A percentile compares a stretch with the other conserved stretches of the same genome.
Conservation (phyloP, 2,113 vertebrate genomes). For the Ctenomys sociabilis region DNA sequence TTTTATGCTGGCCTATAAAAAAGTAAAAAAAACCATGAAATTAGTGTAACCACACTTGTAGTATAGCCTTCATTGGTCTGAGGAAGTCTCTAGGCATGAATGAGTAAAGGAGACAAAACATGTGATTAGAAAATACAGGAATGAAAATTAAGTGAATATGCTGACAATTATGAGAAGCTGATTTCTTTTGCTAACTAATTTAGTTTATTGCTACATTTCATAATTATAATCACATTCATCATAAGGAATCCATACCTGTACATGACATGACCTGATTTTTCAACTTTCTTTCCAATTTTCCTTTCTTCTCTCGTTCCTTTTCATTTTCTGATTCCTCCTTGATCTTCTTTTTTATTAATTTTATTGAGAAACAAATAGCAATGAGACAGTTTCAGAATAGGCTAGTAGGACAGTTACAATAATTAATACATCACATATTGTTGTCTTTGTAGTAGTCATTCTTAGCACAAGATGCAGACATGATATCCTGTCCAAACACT, state of each 20-base stretch:
- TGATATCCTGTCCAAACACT: too few relatives aligned
- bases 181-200: conserved; percentile 1
- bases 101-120: neutral
- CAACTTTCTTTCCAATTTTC: neutral
- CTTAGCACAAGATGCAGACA: too few relatives aligned
- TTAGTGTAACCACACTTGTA: neutral
- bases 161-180: neutral
- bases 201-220: neutral
- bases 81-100: neutral
- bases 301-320: neutral
- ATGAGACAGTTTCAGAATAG: too few relatives aligned
- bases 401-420: too few relatives aligned
- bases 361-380: too few relatives aligned
- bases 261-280: neutral
- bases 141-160: neutral
- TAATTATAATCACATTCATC: neutral
- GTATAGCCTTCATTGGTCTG: neutral
- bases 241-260: neutral
- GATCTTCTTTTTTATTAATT: too few relatives aligned
- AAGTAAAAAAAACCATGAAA: neutral
- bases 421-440: too few relatives aligned
- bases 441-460: too few relatives aligned
- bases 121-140: neutral
- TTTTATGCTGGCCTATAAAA: too few relatives aligned
- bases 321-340: too few relatives aligned